Conservation (phyloP, 2,797 vertebrate genomes). For the Sebastes cheni region DNA sequence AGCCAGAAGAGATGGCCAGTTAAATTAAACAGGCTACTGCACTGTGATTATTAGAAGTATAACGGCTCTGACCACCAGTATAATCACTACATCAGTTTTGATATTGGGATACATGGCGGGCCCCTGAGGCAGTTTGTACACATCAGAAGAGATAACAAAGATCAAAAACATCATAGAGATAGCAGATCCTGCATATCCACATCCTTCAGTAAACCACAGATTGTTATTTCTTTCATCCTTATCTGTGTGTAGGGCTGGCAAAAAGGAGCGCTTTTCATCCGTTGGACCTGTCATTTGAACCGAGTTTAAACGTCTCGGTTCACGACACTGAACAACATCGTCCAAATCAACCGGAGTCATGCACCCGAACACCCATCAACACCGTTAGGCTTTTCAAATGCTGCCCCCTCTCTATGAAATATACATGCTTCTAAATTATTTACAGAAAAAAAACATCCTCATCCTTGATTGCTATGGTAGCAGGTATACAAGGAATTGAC, state of each 20-base stretch:
- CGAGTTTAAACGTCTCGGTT: slow-evolving; percentile 25
- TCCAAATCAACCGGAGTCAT: neutral
- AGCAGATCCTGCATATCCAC: slow-evolving; percentile 1
- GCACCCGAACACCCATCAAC: slow-evolving; percentile 20
- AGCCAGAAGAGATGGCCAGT: slow-evolving; percentile 9
- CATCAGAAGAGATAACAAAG: slow-evolving; percentile 32
- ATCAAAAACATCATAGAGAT: slow-evolving; percentile 27
- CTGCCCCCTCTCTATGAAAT: slow-evolving; percentile 59
- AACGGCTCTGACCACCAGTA: neutral
- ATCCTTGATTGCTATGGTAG: slow-evolving; percentile 45
- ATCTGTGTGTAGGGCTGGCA: neutral
- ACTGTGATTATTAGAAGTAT: slow-evolving; percentile 20
- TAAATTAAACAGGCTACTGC: slow-evolving; percentile 20
- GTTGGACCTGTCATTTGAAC: slow-evolving; percentile 9
- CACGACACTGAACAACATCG: neutral
- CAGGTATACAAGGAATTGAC: slow-evolving; percentile 45
- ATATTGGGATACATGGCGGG: neutral
- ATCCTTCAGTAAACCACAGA: slow-evolving; percentile 36
- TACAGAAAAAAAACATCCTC: slow-evolving; percentile 20
- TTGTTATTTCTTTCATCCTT: slow-evolving; percentile 47
- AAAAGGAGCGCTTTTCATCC: neutral
- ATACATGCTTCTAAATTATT: slow-evolving; percentile 73
- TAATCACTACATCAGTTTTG: slow-evolving; percentile 18
- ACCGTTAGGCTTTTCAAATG: slow-evolving; percentile 50
- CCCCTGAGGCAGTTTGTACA: slow-evolving; percentile 27